Percentiles rank a stretch among this genome's conserved stretches.
Evolutionary conservation across 2,797 vertebrate genomes (phyloP).

Genomic region (Bucorvus abyssinicus): DNA sequence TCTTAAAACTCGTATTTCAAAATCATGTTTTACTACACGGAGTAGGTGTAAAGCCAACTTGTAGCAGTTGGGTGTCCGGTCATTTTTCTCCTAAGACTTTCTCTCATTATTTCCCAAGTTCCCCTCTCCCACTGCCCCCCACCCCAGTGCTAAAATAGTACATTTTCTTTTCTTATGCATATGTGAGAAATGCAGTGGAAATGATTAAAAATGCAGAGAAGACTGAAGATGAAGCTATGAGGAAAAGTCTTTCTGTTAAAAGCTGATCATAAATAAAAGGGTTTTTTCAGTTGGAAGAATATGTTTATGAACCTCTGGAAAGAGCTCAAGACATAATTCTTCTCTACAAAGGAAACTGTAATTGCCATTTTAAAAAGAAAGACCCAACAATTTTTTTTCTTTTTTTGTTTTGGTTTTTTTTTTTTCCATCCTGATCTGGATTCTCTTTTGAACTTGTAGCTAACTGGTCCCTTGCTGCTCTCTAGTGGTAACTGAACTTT

Average conservation of each 20-base stretch:
- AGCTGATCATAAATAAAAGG: background rate
- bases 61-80: background rate
- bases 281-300: background rate
- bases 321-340: background rate
- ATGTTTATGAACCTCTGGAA: background rate
- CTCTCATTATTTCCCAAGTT: background rate
- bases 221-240: background rate
- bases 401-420: background rate
- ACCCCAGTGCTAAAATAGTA: background rate
- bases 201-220: background rate
- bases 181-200: background rate
- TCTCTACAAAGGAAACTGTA: background rate
- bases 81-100: background rate
- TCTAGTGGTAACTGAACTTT: conserved; percentile 42
- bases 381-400: background rate
- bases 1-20: background rate
- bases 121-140: background rate
- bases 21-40: background rate
- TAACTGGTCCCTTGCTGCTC: conserved; percentile 45
- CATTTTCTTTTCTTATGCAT: background rate
- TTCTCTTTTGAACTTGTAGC: background rate
- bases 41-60: background rate
- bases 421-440: background rate
- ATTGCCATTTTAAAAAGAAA: background rate
- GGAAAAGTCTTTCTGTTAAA: background rate